Conservation (phyloP, 2,797 vertebrate genomes). For the Alosa sapidissima region DNA sequence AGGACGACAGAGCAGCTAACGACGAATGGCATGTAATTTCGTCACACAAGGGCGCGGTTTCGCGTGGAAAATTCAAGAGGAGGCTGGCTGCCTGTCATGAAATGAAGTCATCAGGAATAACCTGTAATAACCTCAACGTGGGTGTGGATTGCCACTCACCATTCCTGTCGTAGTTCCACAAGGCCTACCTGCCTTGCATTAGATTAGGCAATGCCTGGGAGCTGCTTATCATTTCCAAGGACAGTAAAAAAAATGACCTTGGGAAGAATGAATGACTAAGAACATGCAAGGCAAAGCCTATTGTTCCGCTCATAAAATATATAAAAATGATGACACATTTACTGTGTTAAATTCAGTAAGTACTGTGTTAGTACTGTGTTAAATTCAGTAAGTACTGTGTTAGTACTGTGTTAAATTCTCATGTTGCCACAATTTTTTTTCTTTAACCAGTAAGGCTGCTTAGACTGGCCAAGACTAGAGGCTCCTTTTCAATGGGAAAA, state of each 20-base stretch:
- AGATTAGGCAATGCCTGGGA: background rate
- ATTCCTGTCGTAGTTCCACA: conserved; percentile 3
- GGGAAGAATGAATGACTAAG: background rate
- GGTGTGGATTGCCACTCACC: conserved; percentile 33
- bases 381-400: too few species aligned
- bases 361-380: too few species aligned
- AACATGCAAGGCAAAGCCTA: background rate
- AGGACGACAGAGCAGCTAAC: background rate
- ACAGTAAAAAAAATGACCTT: background rate
- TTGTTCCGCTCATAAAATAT: background rate
- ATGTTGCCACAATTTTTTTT: too few species aligned
- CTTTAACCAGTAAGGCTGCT: too few species aligned
- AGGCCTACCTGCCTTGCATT: background rate
- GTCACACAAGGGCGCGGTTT: conserved; percentile 40
- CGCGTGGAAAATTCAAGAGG: background rate
- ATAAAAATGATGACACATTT: background rate
- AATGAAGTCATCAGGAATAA: conserved; percentile 49
- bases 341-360: too few species aligned
- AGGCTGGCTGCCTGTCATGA: background rate
- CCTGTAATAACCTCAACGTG: conserved; percentile 61
- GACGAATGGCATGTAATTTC: conserved; percentile 47
- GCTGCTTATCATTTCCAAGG: background rate
- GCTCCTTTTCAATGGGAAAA: too few species aligned
- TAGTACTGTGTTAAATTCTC: too few species aligned
- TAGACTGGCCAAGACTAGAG: too few species aligned